These are phyloP conservation scores for Spea bombifrons DNA, from an alignment of 2,113 vertebrate genomes.

Conservation along the genomic window DNA sequence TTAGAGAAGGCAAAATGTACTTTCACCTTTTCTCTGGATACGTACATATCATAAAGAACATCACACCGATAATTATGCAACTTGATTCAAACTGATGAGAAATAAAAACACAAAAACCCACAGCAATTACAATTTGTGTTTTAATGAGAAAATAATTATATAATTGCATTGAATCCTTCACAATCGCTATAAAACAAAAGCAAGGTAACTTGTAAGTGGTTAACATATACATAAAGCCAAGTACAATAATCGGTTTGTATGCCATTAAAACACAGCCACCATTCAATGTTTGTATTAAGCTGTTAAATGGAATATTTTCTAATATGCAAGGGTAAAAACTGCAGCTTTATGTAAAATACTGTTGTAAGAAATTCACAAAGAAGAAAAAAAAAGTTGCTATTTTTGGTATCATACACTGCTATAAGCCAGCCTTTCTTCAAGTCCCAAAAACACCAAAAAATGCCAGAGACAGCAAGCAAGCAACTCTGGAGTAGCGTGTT, in stretches of 20 bases:
- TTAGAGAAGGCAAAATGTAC: not conserved
- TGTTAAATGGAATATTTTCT: slow-evolving; percentile 50
- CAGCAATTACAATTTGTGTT: slow-evolving; percentile 69
- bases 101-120: slow-evolving; percentile 39
- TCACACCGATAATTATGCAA: no score
- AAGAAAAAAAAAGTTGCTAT: slow-evolving; percentile 59
- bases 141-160: slow-evolving; percentile 99
- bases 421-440: slow-evolving; percentile 62
- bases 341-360: slow-evolving; percentile 58
- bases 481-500: slow-evolving; percentile 61
- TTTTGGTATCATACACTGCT: slow-evolving; percentile 59
- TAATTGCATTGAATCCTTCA: slow-evolving; percentile 83
- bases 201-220: slow-evolving; percentile 81
- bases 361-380: slow-evolving; percentile 62
- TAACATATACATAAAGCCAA: slow-evolving; percentile 79
- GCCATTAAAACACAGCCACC: slow-evolving; percentile 57
- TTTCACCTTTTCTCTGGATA: not conserved
- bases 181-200: slow-evolving; percentile 87
- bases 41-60: no score
- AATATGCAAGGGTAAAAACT: slow-evolving; percentile 54
- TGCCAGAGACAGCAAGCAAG: slow-evolving; percentile 54
- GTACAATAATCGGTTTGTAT: slow-evolving; percentile 59
- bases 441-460: slow-evolving; percentile 52
- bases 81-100: not conserved
- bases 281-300: slow-evolving; percentile 38